phyloP scores from a whole-genome alignment of 2,797 vertebrate species.

The Selene dorsalis region DNA sequence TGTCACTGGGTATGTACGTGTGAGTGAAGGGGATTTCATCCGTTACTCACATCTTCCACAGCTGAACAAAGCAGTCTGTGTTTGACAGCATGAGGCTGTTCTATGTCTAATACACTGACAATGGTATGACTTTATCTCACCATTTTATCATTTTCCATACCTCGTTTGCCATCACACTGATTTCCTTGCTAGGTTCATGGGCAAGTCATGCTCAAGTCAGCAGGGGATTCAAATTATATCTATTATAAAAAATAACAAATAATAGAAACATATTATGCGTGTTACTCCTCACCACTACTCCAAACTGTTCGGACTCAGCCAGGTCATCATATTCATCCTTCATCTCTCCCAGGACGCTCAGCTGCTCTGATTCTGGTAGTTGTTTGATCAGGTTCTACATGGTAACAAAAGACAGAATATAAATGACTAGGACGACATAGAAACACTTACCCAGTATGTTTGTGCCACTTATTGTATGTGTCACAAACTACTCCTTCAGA shows the following conservation, averaged over 20 bases:
- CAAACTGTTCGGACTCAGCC: slow-evolving; percentile 90
- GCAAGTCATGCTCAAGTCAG: slow-evolving; percentile 42
- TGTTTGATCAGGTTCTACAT: slow-evolving; percentile 89
- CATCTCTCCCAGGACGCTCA: slow-evolving; percentile 84
- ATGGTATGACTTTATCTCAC: slow-evolving; percentile 1
- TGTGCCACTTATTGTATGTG: background rate
- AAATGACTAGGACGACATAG: background rate
- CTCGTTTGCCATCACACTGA: slow-evolving; percentile 25
- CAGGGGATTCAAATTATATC: slow-evolving; percentile 6
- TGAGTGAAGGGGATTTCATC: slow-evolving; percentile 39
- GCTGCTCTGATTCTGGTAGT: slow-evolving; percentile 85
- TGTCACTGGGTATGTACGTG: background rate
- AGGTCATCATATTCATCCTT: slow-evolving; percentile 91
- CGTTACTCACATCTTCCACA: slow-evolving; percentile 48
- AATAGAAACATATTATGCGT: slow-evolving; percentile 1
- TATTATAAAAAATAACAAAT: background rate
- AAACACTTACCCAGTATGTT: slow-evolving; percentile 2
- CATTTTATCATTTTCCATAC: slow-evolving; percentile 4
- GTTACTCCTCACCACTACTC: slow-evolving; percentile 86
- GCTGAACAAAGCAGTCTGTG: slow-evolving; percentile 61
- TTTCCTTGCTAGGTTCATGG: slow-evolving; percentile 19
- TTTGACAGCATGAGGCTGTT: slow-evolving; percentile 36
- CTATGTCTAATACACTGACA: slow-evolving; percentile 34
- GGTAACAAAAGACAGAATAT: slow-evolving; percentile 23
- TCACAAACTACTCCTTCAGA: background rate